Conservation (phyloP, 2,888 invertebrate genomes). For the Prosapia bicincta region DNA sequence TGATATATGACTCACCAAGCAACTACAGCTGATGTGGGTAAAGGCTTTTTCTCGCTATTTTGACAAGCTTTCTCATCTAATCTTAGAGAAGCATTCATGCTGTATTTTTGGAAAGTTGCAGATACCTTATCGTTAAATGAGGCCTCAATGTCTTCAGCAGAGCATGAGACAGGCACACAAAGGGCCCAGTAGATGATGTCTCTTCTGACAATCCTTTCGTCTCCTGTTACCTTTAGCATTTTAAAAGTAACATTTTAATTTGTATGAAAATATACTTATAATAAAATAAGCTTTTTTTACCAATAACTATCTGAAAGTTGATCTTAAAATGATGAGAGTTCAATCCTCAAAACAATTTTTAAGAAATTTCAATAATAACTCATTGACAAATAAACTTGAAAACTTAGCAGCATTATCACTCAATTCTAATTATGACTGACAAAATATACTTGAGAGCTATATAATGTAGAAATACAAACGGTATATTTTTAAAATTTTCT, state of each 20-base stretch:
- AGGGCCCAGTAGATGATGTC: constrained; percentile 59
- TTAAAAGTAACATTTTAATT: constrained; percentile 2
- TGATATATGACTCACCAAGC: not conserved
- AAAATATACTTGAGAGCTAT: no score
- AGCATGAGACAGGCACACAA: constrained; percentile 62
- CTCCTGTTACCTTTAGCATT: constrained; percentile 50
- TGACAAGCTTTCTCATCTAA: constrained; percentile 13
- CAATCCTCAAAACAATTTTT: no score
- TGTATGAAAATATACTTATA: not conserved
- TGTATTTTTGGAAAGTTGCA: constrained; percentile 24
- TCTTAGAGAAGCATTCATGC: constrained; percentile 17
- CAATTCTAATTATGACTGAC: no score
- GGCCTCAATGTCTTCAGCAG: constrained; percentile 55
- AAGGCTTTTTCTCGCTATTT: not conserved
- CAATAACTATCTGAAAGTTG: not conserved
- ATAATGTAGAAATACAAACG: no score
- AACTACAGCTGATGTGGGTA: not conserved
- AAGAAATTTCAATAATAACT: no score
- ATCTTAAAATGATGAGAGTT: not conserved
- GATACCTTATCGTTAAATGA: constrained; percentile 49
- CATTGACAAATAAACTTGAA: no score
- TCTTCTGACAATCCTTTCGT: constrained; percentile 29
- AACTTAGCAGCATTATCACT: no score
- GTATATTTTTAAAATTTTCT: no score
- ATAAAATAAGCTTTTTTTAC: not conserved